Evolutionary conservation across 2,113 vertebrate species (phyloP), one percentile per base, ranked within the genome.

Genomic region (Synchiropus splendidus): DNA sequence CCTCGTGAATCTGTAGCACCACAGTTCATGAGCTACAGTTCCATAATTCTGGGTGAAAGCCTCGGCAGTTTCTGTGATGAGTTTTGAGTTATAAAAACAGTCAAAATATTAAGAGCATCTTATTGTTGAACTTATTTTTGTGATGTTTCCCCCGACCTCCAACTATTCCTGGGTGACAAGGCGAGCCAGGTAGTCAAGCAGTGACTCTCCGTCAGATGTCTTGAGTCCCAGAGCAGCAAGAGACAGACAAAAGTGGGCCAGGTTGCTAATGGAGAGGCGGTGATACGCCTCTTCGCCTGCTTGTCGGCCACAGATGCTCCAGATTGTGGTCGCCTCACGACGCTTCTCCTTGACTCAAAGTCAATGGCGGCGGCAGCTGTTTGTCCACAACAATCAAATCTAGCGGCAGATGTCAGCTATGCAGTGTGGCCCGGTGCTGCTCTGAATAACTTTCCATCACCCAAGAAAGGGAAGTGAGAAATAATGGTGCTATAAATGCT

Each of bases 251-350:
- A n/a, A 3, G 34, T 37, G 31, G 34, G 36, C 45, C 16, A 45
- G 46, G 39, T 59, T 65, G 46, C 39, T 58, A 64, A 54, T 45
- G 65, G 39, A 3, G 37, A 16, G 35, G 40, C n/a, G 18, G 9
- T 9, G 46, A 58, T 49, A 56, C 18, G 35, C 61, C 51, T 40
- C 53, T 79, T 51, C 43, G 51, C 49, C 38, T 60, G 44, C 64
- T 18, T 79, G 78, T 81, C 78, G 72, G 67, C 53, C 62, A 61
- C 81, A 78, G 74, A 76, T 83, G 79, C 67, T 72, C 42, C 52
- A 48, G 48, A 48, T 59, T 51, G 43, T 31, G 42, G 43, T 42
- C 52, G 50, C 61, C 42, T 75, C 51, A 12, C 30, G 49, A 58
- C 48, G 36, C 6, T 48, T 69, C 73, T 62, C 77, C 73, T 81